phyloP scores from a whole-genome alignment of 1,140 invertebrate genomes.

The Meteorus sp. region DNA sequence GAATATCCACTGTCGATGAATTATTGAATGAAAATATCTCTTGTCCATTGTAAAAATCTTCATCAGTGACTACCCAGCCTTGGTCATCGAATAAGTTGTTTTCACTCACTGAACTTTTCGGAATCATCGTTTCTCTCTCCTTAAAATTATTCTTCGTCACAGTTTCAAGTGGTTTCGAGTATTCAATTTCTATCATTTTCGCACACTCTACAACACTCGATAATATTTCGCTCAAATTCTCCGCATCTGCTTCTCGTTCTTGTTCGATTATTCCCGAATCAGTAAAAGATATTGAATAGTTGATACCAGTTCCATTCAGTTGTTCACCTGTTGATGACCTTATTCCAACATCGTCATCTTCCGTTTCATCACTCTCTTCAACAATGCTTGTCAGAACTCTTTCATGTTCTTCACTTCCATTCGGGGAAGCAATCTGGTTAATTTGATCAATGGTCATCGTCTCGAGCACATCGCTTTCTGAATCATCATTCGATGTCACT shows the following conservation, averaged over 20 bases:
- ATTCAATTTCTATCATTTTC: slow-evolving; percentile 7
- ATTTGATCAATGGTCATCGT: slow-evolving; percentile 10
- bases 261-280: slow-evolving; percentile 12
- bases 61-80: slow-evolving; percentile 50
- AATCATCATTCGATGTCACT: slow-evolving; percentile 11
- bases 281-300: too few relatives aligned
- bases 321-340: too few relatives aligned
- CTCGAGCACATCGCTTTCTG: slow-evolving; percentile 13
- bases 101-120: slow-evolving; percentile 24
- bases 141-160: background rate
- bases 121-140: slow-evolving; percentile 8
- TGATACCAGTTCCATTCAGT: too few relatives aligned
- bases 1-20: too few relatives aligned
- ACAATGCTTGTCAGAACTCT: slow-evolving; percentile 11
- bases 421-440: background rate
- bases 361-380: slow-evolving; percentile 8
- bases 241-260: background rate
- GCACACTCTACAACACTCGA: slow-evolving; percentile 8
- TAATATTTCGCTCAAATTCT: slow-evolving; percentile 9
- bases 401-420: background rate
- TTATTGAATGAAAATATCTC: too few relatives aligned
- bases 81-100: slow-evolving; percentile 54
- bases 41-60: slow-evolving; percentile 23
- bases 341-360: slow-evolving; percentile 23
- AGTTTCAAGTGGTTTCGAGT: background rate